Conservation (phyloP, 2,888 invertebrate genomes). For the Oscheius myriophilus region DNA sequence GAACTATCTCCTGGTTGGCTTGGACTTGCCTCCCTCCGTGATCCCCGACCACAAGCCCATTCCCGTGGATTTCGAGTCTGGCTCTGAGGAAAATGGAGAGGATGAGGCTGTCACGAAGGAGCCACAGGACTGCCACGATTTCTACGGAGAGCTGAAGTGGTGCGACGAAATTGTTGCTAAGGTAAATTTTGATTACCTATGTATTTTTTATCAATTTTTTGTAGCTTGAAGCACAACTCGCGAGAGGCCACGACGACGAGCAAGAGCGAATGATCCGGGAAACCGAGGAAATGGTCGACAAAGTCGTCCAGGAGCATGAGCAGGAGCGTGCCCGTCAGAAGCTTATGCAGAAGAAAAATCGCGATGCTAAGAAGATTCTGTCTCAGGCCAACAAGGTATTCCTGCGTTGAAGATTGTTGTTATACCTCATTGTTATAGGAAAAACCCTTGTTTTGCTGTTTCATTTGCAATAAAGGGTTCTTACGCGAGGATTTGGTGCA, state of each 20-base stretch:
- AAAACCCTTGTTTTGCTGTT: slow-evolving; percentile 24
- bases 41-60: too few species aligned
- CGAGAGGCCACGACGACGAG: not conserved
- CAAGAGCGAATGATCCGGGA: slow-evolving; percentile 1
- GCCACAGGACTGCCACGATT: slow-evolving; percentile 18
- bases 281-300: not conserved
- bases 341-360: not conserved
- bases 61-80: not conserved
- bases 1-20: slow-evolving; percentile 8
- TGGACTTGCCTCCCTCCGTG: slow-evolving; percentile 13
- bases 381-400: slow-evolving; percentile 19
- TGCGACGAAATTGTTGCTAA: slow-evolving; percentile 18
- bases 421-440: slow-evolving; percentile 11
- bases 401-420: not conserved
- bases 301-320: slow-evolving; percentile 6
- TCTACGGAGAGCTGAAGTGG: slow-evolving; percentile 19
- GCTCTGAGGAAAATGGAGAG: not conserved
- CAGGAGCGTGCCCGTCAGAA: not conserved
- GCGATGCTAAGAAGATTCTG: slow-evolving; percentile 1
- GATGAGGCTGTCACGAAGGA: slow-evolving; percentile 7
- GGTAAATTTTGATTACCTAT: not conserved
- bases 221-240: slow-evolving; percentile 26
- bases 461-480: slow-evolving; percentile 27
- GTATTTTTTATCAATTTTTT: not conserved
- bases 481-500: slow-evolving; percentile 13